Evolutionary conservation across 2,797 vertebrate species (phyloP), one percentile per base, ranked within the genome.

Genomic region (Avahi laniger): DNA sequence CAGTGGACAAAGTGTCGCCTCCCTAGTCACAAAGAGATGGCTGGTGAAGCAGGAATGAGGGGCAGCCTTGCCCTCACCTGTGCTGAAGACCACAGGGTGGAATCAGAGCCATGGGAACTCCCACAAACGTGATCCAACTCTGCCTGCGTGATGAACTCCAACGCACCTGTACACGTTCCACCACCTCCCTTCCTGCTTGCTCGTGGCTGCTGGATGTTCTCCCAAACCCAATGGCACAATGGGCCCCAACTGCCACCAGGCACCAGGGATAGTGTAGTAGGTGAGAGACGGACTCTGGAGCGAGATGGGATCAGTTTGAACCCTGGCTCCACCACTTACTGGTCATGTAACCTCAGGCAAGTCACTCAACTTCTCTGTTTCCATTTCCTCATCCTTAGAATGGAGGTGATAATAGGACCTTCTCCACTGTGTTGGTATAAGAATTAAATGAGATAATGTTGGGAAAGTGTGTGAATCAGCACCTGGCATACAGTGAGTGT

Each of bases 291-390:
- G 35, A 61, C 61, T 90, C 80, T 43, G 20, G 22, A 70, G 26
- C 59, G 61, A 65, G 13, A 35, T 2, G 18, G n/a, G 2, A 0
- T 63, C 2, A 22, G 18, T 30, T 79, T 78, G 54, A 81, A 88
- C 4, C 14, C 43, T 65, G 72, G 3, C 63, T 95, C 52, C 79
- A 69, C 65, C 63, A 41, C 54, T 75, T 78, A 46, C 54, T 73
- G 79, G 46, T 73, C 67, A 3, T 86, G 54, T 72, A 72, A 81
- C 81, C 81, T 92, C n/a, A 79, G n/a, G 67, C 20, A 28, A 95
- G 33, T 82, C 81, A 35, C 8, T 70, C 79, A 93, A 3, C 10
- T 63, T 96, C 63, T 84, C 50, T 48, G 48, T 26, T 70, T 89
- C 78, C 59, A 76, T n/a, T 48, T 72, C 85, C 20, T 89, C 22